Percentiles rank a stretch among this genome's conserved stretches.
phyloP scores from a whole-genome alignment of 2,888 invertebrate species.

The Flexamia atlantica region DNA sequence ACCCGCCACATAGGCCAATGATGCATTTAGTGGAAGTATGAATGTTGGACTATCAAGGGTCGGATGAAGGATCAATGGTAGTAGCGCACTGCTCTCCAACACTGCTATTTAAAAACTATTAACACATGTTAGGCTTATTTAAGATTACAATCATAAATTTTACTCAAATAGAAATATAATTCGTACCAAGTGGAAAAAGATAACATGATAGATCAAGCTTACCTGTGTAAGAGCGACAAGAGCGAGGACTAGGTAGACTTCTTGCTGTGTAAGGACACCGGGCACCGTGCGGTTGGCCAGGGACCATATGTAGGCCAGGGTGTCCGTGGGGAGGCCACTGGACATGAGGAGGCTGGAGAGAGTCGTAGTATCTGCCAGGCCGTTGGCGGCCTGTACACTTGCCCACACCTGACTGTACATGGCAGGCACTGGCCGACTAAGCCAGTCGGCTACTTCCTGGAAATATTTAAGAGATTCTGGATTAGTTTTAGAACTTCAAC shows the following conservation, averaged over 20 bases:
- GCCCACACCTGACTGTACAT: conserved; percentile 75
- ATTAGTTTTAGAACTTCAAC: too few relatives aligned
- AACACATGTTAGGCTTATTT: too few relatives aligned
- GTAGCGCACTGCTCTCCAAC: too few relatives aligned
- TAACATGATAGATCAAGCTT: conserved; percentile 68
- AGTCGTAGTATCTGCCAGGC: conserved; percentile 71
- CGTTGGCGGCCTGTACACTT: conserved; percentile 72
- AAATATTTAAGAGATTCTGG: neutral
- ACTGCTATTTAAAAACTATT: too few relatives aligned
- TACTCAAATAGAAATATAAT: too few relatives aligned
- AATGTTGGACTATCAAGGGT: too few relatives aligned
- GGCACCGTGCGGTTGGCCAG: conserved; percentile 75
- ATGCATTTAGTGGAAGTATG: too few relatives aligned
- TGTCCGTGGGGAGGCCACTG: conserved; percentile 75
- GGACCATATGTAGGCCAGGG: conserved; percentile 76
- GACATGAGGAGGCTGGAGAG: conserved; percentile 74
- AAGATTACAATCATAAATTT: too few relatives aligned
- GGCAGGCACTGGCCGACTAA: conserved; percentile 74
- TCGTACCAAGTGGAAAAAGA: too few relatives aligned
- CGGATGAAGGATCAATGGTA: too few relatives aligned
- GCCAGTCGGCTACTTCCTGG: conserved; percentile 73
- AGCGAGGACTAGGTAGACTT: conserved; percentile 75
- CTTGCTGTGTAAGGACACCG: conserved; percentile 75
- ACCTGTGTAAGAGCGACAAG: conserved; percentile 76
- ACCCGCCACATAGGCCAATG: too few relatives aligned